Conservation (phyloP, 1,140 invertebrate species). For the Diplogasteroides magnus region DNA sequence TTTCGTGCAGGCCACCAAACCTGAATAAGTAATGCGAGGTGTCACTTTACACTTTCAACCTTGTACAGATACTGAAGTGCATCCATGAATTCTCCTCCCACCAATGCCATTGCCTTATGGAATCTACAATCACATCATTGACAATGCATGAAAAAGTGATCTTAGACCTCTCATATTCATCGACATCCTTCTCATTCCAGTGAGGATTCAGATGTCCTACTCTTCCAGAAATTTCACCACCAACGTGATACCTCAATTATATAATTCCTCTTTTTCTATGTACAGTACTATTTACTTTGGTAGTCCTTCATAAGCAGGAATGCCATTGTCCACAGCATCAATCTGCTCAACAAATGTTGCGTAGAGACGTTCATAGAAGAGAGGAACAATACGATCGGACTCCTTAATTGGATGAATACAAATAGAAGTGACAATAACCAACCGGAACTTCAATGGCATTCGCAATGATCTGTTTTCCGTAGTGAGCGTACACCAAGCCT, state of each 20-base stretch:
- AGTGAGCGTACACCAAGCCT: conserved; percentile 81
- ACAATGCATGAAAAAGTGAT: not conserved
- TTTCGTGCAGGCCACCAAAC: conserved; percentile 78
- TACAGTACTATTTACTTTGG: conserved; percentile 59
- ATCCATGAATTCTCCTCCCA: conserved; percentile 58
- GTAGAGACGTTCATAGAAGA: conserved; percentile 78
- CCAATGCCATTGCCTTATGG: conserved; percentile 70
- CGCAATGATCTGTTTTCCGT: conserved; percentile 74
- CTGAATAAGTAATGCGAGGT: too few species aligned
- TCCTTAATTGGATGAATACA: conserved; percentile 3
- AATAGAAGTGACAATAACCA: not conserved
- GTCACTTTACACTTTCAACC: too few species aligned
- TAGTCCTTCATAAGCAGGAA: conserved; percentile 70
- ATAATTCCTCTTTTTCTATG: too few species aligned
- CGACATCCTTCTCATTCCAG: conserved; percentile 69
- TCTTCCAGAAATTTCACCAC: conserved; percentile 59
- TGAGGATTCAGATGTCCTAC: conserved; percentile 74
- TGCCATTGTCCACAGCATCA: conserved; percentile 92
- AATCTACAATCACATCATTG: conserved; percentile 49
- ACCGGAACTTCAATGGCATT: conserved; percentile 3
- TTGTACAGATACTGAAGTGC: conserved; percentile 31
- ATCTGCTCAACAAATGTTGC: conserved; percentile 84
- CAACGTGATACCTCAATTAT: conserved; percentile 25
- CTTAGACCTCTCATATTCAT: conserved; percentile 32
- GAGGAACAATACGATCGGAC: conserved; percentile 53